Percentiles rank a stretch among this genome's conserved stretches.
Conservation (phyloP, 2,113 vertebrate genomes). For the Octodon degus region DNA sequence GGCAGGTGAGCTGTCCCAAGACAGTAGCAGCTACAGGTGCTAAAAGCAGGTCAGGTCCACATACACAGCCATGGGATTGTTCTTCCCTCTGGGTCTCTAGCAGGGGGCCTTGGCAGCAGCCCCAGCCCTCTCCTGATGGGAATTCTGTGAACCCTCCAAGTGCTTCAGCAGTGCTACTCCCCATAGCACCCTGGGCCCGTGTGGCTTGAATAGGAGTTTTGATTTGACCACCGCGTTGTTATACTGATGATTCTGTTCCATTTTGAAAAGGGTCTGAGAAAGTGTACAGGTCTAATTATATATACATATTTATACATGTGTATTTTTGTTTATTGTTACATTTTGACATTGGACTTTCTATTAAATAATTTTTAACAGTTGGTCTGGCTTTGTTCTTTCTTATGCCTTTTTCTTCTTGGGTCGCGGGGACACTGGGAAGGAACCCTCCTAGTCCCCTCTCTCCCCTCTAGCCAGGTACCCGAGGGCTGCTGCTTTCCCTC, state of each 20-base stretch:
- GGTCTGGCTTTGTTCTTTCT: conserved; percentile 49
- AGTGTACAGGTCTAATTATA: conserved; percentile 78
- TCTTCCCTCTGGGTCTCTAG: not conserved
- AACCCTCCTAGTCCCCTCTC: not conserved
- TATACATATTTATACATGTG: conserved; percentile 83
- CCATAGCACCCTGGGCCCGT: conserved; percentile 12
- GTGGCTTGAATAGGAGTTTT: conserved; percentile 64
- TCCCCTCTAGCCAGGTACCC: rapidly evolving
- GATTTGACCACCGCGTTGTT: conserved; percentile 73
- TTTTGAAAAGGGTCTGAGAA: conserved; percentile 75
- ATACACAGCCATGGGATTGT: not conserved
- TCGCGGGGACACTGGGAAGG: not conserved
- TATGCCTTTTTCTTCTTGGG: not conserved
- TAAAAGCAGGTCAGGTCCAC: not conserved
- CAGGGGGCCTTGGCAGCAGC: not conserved
- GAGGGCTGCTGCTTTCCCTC: not conserved
- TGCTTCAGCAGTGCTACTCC: not conserved
- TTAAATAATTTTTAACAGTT: conserved; percentile 82
- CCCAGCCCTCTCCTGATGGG: not conserved
- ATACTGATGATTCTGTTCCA: conserved; percentile 65
- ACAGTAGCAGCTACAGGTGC: conserved; percentile 29
- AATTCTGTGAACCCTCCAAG: conserved; percentile 44
- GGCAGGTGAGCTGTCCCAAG: not conserved
- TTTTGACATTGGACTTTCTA: conserved; percentile 83
- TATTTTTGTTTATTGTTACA: conserved; percentile 83